Base-by-base conservation (phyloP, 2,888 invertebrate genomes). In the Flexamia atlantica region DNA sequence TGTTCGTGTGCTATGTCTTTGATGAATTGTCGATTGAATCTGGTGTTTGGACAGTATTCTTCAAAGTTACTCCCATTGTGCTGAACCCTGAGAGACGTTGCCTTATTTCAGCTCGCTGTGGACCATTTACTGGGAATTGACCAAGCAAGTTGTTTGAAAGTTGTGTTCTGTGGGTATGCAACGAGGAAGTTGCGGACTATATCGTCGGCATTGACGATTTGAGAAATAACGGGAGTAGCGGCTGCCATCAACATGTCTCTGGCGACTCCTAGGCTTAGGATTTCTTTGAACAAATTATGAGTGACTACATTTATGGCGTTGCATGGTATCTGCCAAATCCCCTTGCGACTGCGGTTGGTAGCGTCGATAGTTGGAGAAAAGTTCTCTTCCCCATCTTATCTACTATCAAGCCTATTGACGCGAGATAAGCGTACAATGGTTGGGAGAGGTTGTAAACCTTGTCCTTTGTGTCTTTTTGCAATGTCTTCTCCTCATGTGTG, bases 201-300 rank as follows among this genome's bases (percentile, higher is more conserved):
- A 85, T 89, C 88, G 0, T 74, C 81, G 4, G 84, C 87, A 20
- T n/a, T n/a, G n/a, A n/a, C n/a, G n/a, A n/a, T n/a, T n/a, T n/a
- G n/a, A n/a, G n/a, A n/a, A n/a, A n/a, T n/a, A n/a, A n/a, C n/a
- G n/a, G 70, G 28, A 40, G 86, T 74, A 25, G 89, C 88, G 17
- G 88, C 83, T 25, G 89, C 89, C 89, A 89, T 89, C 0, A 79
- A 88, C 87, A 89, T 87, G 81, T 89, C 89, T 83, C 88, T 88
- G 2, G 89, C 89, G 14, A 89, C 88, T 0, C 89, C 88, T 76
- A 89, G 84, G 2, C 89, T 74, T 5, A 42, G 74, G 1, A 74
- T 40, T 14, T 40, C 40, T 84, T 89, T 89, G 85, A 88, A 89
- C 20, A 88, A 70, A 53, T 87, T 88, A 84, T 89, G 89, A 9